These are phyloP conservation scores for Glareola pratincola DNA, from an alignment of 2,113 vertebrate species.

Conservation along the genomic window DNA sequence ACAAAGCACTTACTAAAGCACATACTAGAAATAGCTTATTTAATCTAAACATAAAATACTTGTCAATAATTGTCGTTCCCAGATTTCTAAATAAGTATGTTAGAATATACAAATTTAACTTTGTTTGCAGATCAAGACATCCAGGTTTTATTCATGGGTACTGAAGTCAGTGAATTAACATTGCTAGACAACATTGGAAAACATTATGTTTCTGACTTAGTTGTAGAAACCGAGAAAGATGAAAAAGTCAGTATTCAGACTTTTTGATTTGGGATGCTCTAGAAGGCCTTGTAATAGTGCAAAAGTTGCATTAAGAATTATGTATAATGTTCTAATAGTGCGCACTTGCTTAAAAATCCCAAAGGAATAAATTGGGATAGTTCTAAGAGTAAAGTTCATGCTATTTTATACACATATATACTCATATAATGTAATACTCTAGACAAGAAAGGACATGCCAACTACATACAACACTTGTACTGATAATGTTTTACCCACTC, in stretches of 20 bases:
- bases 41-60: neutral
- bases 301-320: neutral
- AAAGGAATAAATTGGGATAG: neutral
- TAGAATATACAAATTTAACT: neutral
- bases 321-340: neutral
- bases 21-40: neutral
- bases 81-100: neutral
- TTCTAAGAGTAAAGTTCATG: slow-evolving; percentile 32
- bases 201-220: neutral
- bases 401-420: neutral
- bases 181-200: neutral
- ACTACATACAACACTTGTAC: neutral
- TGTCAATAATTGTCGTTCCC: neutral
- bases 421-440: neutral
- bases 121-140: neutral
- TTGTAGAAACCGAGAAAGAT: neutral
- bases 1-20: neutral
- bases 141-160: neutral
- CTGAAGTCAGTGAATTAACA: neutral
- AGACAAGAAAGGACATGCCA: neutral
- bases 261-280: neutral
- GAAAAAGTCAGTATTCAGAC: neutral
- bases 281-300: neutral
- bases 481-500: neutral
- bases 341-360: neutral